Conservation (phyloP, 2,113 vertebrate species). For the Chaetodon auriga region DNA sequence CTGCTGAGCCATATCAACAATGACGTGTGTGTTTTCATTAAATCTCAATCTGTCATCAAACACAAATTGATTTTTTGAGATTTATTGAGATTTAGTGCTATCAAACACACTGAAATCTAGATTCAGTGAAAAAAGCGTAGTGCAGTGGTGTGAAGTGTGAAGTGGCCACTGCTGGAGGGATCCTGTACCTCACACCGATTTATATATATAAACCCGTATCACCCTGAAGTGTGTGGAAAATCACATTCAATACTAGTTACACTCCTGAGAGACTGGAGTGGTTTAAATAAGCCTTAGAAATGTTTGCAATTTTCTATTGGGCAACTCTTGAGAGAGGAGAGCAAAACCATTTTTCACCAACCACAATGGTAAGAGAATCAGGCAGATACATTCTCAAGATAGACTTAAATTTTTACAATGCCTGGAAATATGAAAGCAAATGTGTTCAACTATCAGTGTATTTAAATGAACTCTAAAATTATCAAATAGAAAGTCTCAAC, state of each 20-base stretch:
- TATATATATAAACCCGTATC: slow-evolving; percentile 1
- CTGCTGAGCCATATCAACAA: too few relatives aligned
- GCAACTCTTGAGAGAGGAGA: neutral
- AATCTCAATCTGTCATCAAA: too few relatives aligned
- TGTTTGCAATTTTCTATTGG: neutral
- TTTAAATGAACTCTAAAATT: neutral
- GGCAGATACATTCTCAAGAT: neutral
- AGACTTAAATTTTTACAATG: too few relatives aligned
- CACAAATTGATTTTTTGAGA: too few relatives aligned
- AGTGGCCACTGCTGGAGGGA: slow-evolving; percentile 39
- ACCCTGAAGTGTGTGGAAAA: slow-evolving; percentile 19
- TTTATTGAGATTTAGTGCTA: too few relatives aligned
- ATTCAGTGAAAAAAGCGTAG: slow-evolving; percentile 3
- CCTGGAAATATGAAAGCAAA: too few relatives aligned
- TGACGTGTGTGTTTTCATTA: too few relatives aligned
- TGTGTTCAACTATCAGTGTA: too few relatives aligned
- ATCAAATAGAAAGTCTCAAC: slow-evolving; percentile 40
- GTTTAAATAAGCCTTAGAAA: slow-evolving; percentile 4
- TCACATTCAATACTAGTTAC: slow-evolving; percentile 20
- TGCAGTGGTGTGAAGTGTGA: slow-evolving; percentile 25
- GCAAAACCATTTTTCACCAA: neutral
- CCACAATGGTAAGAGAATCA: neutral
- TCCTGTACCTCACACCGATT: slow-evolving; percentile 31
- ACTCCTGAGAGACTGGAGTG: neutral
- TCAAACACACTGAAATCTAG: too few relatives aligned